Percentiles rank a stretch among this genome's conserved stretches.
phyloP scores from a whole-genome alignment of 2,797 vertebrate species.

The Nasua narica region DNA sequence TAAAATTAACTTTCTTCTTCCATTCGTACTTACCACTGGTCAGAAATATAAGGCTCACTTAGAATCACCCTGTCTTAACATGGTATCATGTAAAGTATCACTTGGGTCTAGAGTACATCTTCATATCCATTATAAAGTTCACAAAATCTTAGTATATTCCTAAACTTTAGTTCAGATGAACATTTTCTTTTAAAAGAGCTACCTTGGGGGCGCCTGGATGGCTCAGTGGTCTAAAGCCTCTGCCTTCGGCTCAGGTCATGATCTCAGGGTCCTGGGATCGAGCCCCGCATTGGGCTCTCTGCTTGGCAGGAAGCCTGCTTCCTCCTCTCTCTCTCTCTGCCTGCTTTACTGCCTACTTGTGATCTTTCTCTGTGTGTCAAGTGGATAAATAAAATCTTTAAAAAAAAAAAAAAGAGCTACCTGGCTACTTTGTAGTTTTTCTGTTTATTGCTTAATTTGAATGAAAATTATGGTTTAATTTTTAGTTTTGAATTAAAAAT shows the following conservation, averaged over 20 bases:
- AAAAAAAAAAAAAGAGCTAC: neutral
- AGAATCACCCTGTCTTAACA: neutral
- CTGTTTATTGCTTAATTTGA: conserved; percentile 15
- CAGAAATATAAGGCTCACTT: neutral
- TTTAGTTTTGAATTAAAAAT: neutral
- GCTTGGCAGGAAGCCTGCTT: no score
- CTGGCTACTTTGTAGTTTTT: neutral
- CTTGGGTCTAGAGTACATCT: neutral
- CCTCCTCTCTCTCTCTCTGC: no score
- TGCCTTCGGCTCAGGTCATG: no score
- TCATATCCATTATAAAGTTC: neutral
- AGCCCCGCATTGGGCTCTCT: no score
- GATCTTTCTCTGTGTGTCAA: no score
- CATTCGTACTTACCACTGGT: neutral
- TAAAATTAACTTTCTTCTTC: neutral
- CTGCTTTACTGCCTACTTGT: no score
- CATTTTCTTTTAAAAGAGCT: neutral
- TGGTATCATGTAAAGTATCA: neutral
- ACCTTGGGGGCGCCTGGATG: no score
- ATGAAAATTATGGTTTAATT: neutral
- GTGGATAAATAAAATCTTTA: no score
- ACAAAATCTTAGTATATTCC: neutral
- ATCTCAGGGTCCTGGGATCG: no score
- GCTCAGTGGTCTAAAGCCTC: no score
- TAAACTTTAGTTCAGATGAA: neutral